Evolutionary conservation across 2,113 vertebrate species (phyloP), one percentile per base, ranked within the genome.

Genomic region (Marmota monax): DNA sequence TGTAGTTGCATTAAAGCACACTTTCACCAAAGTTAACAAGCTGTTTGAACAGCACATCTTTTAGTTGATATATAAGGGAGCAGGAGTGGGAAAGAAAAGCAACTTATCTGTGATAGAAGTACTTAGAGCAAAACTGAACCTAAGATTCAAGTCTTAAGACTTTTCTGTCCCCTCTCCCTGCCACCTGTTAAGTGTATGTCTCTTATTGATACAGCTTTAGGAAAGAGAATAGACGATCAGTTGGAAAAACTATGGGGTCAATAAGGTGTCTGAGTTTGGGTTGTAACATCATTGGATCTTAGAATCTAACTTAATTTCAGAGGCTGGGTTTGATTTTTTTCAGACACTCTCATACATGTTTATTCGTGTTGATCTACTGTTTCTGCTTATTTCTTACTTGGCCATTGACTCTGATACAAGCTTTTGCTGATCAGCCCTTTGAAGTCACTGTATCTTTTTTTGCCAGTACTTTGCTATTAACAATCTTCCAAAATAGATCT

Each of bases 221-320:
- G 77, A 76, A 70, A 90, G 12, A 95, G 82, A 90, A 51, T 48
- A 96, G 88, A 77, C 9, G 53, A 5, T 96, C 29, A 74, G 0
- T 83, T 96, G 56, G 22, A n/a, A 65, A 95, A 85, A 96, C 37
- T 93, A 34, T 69, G 27, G 9, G 63, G 53, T 69, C n/a, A 53
- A 22, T 70, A 56, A 92, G 86, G n/a, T 34, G 48, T 82, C 78
- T 88, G 61, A 96, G 51, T 93, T 97, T 95, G 65, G 61, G 45
- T 92, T 87, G 61, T 93, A 53, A 22, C 56, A 56, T 83, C 56
- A 67, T 80, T 92, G 84, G 79, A 63, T 87, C 29, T 96, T 93
- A 93, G 78, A 92, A 84, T 94, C 39, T 86, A 65, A 76, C 93
- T 92, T 82, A 53, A 89, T 87, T 96, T 96, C 34, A 95, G 70